phyloP scores from a whole-genome alignment of 2,113 vertebrate species.

The Potamarius usumacintae region DNA sequence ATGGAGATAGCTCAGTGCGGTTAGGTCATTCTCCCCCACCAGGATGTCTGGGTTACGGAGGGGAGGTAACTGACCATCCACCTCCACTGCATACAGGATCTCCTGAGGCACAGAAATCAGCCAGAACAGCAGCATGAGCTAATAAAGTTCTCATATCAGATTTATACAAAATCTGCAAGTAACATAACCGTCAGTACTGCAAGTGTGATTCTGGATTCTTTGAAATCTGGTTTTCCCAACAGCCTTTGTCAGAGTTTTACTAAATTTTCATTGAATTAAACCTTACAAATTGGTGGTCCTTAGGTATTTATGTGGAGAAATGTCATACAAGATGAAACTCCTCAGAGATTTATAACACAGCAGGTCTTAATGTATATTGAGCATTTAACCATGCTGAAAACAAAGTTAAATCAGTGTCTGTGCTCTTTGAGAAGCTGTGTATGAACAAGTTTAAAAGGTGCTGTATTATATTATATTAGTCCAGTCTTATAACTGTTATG shows the following conservation, averaged over 20 bases:
- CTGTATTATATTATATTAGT: not conserved
- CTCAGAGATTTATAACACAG: not conserved
- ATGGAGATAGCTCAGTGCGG: conserved; percentile 95
- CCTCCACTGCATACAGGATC: conserved; percentile 75
- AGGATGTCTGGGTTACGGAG: conserved; percentile 95
- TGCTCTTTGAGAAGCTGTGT: not conserved
- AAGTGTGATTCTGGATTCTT: not conserved
- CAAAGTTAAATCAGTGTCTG: not conserved
- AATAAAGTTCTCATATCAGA: not conserved
- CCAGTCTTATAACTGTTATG: not conserved
- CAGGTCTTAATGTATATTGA: not conserved
- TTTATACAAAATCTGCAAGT: not conserved
- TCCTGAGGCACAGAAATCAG: conserved; percentile 70
- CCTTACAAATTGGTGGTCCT: not conserved
- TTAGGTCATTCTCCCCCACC: conserved; percentile 98
- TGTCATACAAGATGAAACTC: not conserved
- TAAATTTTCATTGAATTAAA: not conserved
- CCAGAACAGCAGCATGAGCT: not conserved
- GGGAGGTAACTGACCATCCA: conserved; percentile 76
- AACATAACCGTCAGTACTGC: not conserved
- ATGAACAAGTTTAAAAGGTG: not conserved
- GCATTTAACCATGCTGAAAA: not conserved
- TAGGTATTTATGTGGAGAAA: not conserved
- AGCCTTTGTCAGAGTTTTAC: not conserved
- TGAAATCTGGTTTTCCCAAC: not conserved